Percentiles rank a stretch among this genome's conserved stretches.
Evolutionary conservation across 2,797 vertebrate species (phyloP).

Genomic region (Nannoperca obscura): DNA sequence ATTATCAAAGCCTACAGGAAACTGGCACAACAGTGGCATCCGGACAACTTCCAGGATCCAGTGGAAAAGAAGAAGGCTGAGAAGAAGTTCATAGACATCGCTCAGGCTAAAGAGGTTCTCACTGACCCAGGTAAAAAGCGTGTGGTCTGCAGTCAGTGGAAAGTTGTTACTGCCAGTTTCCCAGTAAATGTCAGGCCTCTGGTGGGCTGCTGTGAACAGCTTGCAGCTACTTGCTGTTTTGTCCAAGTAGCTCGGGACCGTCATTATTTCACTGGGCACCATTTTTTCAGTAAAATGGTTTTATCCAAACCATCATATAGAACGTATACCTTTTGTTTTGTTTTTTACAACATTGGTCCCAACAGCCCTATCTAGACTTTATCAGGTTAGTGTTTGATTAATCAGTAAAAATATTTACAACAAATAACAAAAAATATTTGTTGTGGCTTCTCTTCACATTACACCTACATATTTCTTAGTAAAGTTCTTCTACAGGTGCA

Average conservation of each 20-base stretch:
- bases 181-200: slow-evolving; percentile 43
- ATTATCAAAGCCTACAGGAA: slow-evolving; percentile 98
- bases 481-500: not conserved
- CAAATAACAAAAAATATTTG: too few relatives aligned
- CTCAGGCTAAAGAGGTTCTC: slow-evolving; percentile 98
- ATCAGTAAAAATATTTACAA: not conserved
- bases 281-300: not conserved
- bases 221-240: slow-evolving; percentile 6
- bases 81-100: slow-evolving; percentile 98
- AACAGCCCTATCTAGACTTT: too few relatives aligned
- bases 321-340: not conserved
- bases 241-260: not conserved
- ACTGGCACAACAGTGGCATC: slow-evolving; percentile 96
- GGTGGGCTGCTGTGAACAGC: slow-evolving; percentile 20
- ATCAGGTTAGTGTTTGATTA: not conserved
- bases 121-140: slow-evolving; percentile 91
- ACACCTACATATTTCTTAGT: not conserved
- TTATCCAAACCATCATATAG: not conserved
- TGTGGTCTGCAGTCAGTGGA: not conserved
- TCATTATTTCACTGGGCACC: slow-evolving; percentile 1
- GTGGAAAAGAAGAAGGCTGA: slow-evolving; percentile 97
- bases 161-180: slow-evolving; percentile 29
- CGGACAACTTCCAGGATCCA: slow-evolving; percentile 96
- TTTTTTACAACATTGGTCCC: too few relatives aligned
- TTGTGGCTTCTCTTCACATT: not conserved